These are phyloP conservation scores for Laupala kohalensis DNA, from an alignment of 1,140 invertebrate genomes.

Conservation along the genomic window DNA sequence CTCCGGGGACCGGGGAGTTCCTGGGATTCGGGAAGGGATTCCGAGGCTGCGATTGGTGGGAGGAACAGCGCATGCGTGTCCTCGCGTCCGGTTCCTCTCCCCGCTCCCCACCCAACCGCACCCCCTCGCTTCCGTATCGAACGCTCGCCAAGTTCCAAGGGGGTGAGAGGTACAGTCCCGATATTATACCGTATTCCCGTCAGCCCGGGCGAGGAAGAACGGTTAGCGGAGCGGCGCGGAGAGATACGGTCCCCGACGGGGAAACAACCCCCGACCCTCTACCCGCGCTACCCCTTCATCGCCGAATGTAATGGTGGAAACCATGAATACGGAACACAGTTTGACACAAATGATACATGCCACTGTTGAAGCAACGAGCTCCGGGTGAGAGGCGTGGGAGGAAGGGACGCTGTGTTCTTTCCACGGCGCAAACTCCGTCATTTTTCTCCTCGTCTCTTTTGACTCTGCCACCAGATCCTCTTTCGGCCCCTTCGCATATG, in stretches of 20 bases:
- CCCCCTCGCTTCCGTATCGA: not conserved
- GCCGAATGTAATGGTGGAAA: not conserved
- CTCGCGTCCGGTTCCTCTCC: too few species aligned
- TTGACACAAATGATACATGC: not conserved
- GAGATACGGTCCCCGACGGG: not conserved
- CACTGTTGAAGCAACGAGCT: not conserved
- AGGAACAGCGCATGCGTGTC: not conserved
- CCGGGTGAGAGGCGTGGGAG: too few species aligned
- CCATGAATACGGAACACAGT: not conserved
- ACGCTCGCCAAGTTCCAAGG: too few species aligned
- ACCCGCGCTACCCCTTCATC: not conserved
- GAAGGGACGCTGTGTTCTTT: too few species aligned
- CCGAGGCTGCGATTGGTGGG: not conserved
- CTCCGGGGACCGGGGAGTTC: not conserved
- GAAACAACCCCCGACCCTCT: not conserved
- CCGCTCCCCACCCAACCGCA: not conserved
- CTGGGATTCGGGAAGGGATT: not conserved
- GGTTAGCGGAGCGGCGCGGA: not conserved
- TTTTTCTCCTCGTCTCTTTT: not conserved
- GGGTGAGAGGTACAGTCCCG: not conserved
- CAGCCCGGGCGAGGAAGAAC: not conserved
- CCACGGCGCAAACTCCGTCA: not conserved
- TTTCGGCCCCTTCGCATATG: not conserved
- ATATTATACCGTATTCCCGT: not conserved
- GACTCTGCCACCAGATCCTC: not conserved